A percentile compares a stretch with the other conserved stretches of the same genome.
Evolutionary conservation across 2,888 invertebrate genomes (phyloP).

Genomic region (Leptinotarsa peninsularis): DNA sequence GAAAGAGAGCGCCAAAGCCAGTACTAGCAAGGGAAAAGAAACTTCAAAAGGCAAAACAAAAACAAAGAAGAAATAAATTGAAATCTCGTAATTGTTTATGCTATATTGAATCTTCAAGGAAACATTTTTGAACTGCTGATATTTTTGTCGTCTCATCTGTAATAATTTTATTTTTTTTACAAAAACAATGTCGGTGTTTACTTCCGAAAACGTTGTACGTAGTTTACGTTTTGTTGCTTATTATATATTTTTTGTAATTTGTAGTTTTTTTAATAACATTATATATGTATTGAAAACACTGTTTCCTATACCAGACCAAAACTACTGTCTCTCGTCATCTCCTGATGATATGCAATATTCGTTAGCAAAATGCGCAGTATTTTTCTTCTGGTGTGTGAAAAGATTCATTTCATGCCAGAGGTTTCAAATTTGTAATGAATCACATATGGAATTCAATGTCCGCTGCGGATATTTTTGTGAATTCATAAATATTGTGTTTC

Average conservation of each 20-base stretch:
- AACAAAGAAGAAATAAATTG: slow-evolving; percentile 7
- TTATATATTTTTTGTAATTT: background rate
- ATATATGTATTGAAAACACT: too few relatives aligned
- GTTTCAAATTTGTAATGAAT: too few relatives aligned
- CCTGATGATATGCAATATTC: too few relatives aligned
- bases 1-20: slow-evolving; percentile 33
- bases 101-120: background rate
- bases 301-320: too few relatives aligned
- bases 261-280: background rate
- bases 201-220: background rate
- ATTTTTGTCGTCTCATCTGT: slow-evolving; percentile 4
- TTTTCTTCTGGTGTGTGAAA: too few relatives aligned
- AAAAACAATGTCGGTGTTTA: background rate
- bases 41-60: slow-evolving; percentile 27
- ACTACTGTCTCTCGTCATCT: too few relatives aligned
- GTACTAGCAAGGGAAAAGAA: slow-evolving; percentile 39
- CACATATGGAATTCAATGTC: too few relatives aligned
- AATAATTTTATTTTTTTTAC: slow-evolving; percentile 13
- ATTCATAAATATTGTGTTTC: too few relatives aligned
- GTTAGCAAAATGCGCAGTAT: too few relatives aligned
- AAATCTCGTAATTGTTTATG: background rate
- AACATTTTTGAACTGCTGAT: background rate
- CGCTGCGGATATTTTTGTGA: too few relatives aligned
- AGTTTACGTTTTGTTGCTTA: slow-evolving; percentile 6
- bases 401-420: too few relatives aligned